Evolutionary conservation across 2,888 invertebrate genomes (phyloP).

Genomic region (Caenorhabditis afra): DNA sequence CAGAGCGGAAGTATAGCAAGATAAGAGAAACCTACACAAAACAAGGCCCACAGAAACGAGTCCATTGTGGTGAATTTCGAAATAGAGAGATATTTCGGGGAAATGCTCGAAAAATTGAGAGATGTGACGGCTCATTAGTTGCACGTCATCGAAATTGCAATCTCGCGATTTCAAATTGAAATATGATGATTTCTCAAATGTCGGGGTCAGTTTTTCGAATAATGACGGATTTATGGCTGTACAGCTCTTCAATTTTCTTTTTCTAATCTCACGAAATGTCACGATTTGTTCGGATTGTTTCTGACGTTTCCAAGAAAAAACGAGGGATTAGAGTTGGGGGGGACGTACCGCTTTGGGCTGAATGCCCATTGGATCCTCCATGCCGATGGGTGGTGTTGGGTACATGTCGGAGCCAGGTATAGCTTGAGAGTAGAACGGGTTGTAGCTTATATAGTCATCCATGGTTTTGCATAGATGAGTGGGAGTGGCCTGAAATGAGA

Average conservation of each 20-base stretch:
- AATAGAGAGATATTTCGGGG: constrained; percentile 8
- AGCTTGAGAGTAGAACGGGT: constrained; percentile 50
- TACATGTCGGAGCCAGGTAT: constrained; percentile 54
- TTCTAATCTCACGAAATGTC: background rate
- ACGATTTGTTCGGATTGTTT: too few relatives aligned
- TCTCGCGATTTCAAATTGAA: constrained; percentile 31
- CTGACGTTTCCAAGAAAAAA: too few relatives aligned
- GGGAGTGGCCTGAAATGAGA: constrained; percentile 22
- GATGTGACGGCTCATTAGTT: constrained; percentile 17
- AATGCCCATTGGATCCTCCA: constrained; percentile 53
- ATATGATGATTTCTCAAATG: constrained; percentile 43
- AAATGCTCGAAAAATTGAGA: too few relatives aligned
- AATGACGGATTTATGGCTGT: constrained; percentile 52
- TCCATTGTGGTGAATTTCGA: constrained; percentile 17
- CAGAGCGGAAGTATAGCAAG: background rate
- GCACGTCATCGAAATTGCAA: constrained; percentile 24
- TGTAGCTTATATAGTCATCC: constrained; percentile 62
- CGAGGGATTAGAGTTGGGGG: background rate
- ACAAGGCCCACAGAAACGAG: constrained; percentile 30
- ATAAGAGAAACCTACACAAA: constrained; percentile 30
- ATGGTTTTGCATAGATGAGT: constrained; percentile 60
- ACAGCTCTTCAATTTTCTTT: constrained; percentile 5
- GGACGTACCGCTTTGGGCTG: constrained; percentile 56
- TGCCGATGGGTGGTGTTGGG: constrained; percentile 38
- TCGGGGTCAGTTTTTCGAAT: constrained; percentile 37